Evolutionary conservation across 2,888 invertebrate genomes (phyloP).

Genomic region (Acholoe squamosa): DNA sequence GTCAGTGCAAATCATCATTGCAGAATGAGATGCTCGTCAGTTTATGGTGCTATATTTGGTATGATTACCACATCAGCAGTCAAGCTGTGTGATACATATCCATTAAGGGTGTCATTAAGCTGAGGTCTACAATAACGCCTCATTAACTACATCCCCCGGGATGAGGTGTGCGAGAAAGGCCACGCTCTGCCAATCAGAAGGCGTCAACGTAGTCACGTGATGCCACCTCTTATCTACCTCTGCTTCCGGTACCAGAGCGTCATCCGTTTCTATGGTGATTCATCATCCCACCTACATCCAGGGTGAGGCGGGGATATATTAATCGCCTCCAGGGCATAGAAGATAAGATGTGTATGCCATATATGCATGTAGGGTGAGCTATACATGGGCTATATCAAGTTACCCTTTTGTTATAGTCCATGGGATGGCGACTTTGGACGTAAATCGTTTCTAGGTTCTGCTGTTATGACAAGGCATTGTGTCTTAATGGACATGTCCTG

Average conservation of each 20-base stretch:
- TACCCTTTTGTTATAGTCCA: not conserved
- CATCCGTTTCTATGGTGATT: slow-evolving; percentile 17
- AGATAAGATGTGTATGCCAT: not conserved
- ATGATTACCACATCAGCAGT: not conserved
- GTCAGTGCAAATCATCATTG: too few relatives aligned
- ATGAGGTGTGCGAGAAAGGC: not conserved
- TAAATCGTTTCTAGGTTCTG: not conserved
- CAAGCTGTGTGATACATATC: not conserved
- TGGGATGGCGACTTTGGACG: not conserved
- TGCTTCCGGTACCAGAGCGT: not conserved
- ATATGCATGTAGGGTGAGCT: not conserved
- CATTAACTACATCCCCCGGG: not conserved
- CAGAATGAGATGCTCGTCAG: too few relatives aligned
- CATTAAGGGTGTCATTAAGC: not conserved
- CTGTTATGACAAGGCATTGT: not conserved
- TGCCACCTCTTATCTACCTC: not conserved
- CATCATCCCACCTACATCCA: not conserved
- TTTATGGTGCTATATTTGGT: too few relatives aligned
- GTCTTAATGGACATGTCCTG: not conserved
- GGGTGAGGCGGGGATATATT: not conserved
- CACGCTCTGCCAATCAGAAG: not conserved
- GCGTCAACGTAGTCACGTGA: not conserved
- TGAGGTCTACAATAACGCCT: not conserved
- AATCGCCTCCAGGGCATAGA: not conserved
- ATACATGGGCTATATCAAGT: too few relatives aligned